These are phyloP conservation scores for Oxytorus armatus DNA, from an alignment of 2,888 invertebrate genomes.

Conservation along the genomic window DNA sequence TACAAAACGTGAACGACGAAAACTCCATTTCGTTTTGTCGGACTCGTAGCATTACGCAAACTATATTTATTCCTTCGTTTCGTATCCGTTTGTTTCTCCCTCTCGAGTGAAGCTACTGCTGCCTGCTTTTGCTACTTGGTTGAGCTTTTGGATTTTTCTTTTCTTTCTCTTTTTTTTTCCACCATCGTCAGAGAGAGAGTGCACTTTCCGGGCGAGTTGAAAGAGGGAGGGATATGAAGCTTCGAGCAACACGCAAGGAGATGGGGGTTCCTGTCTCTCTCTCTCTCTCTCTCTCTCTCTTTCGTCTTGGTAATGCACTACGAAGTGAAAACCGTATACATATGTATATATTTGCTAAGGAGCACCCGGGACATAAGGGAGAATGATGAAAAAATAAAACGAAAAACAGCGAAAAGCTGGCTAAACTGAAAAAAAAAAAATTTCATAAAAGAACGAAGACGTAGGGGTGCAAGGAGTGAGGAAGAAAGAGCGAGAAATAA, in stretches of 20 bases:
- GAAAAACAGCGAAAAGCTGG: background rate
- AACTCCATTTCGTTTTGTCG: conserved; percentile 53
- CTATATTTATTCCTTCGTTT: conserved; percentile 56
- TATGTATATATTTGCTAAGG: background rate
- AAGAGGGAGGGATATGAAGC: conserved; percentile 7
- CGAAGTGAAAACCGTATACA: conserved; percentile 17
- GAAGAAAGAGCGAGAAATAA: background rate
- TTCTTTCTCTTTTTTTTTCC: conserved; percentile 28
- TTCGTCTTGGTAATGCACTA: conserved; percentile 29
- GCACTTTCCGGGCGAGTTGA: conserved; percentile 53
- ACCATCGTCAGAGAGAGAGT: conserved; percentile 43
- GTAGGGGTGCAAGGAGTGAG: background rate
- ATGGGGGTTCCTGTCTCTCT: conserved; percentile 15
- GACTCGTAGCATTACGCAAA: conserved; percentile 42
- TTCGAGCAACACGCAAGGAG: conserved; percentile 24
- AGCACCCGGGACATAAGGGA: background rate
- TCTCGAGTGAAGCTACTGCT: conserved; percentile 4
- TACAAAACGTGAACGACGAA: conserved; percentile 21
- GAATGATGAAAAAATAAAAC: conserved; percentile 11
- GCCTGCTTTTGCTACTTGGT: conserved; percentile 44
- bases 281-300: conserved; percentile 13
- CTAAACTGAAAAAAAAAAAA: background rate
- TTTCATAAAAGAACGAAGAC: conserved; percentile 1
- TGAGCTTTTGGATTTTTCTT: conserved; percentile 37
- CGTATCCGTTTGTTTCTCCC: conserved; percentile 38